Evolutionary conservation across 2,888 invertebrate genomes (phyloP).

Genomic region (Plebejus argus): DNA sequence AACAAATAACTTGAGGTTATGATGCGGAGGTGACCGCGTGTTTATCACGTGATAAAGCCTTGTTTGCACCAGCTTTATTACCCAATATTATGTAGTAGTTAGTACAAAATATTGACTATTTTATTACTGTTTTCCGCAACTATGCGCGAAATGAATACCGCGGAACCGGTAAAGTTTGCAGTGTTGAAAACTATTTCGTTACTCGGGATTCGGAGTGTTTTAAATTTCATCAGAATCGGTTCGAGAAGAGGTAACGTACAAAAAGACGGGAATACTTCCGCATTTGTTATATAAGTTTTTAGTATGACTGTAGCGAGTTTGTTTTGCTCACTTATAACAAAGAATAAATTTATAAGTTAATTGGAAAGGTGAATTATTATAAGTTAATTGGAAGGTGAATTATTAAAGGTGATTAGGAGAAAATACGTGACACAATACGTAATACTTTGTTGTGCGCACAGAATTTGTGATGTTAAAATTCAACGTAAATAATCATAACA

Average conservation of each 20-base stretch:
- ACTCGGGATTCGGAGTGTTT: not conserved
- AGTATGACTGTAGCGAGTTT: too few relatives aligned
- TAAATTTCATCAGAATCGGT: not conserved
- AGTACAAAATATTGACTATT: not conserved
- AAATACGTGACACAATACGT: too few relatives aligned
- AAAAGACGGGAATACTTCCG: not conserved
- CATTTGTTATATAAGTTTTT: not conserved
- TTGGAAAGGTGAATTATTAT: too few relatives aligned
- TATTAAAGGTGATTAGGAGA: too few relatives aligned
- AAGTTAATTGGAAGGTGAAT: too few relatives aligned
- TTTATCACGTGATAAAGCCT: constrained; percentile 44
- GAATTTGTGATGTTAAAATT: too few relatives aligned
- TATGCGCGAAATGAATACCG: not conserved
- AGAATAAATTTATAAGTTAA: too few relatives aligned
- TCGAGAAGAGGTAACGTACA: not conserved
- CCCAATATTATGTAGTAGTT: not conserved
- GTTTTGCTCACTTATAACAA: too few relatives aligned
- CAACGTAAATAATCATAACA: too few relatives aligned
- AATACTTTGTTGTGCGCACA: too few relatives aligned
- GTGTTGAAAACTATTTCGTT: not conserved
- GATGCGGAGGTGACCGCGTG: constrained; percentile 42
- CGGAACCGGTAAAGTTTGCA: not conserved
- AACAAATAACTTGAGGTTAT: constrained; percentile 61
- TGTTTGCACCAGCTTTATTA: constrained; percentile 34
- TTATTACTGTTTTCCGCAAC: not conserved